These are phyloP conservation scores for Ranitomeya variabilis DNA, from an alignment of 2,113 vertebrate genomes.

Conservation along the genomic window DNA sequence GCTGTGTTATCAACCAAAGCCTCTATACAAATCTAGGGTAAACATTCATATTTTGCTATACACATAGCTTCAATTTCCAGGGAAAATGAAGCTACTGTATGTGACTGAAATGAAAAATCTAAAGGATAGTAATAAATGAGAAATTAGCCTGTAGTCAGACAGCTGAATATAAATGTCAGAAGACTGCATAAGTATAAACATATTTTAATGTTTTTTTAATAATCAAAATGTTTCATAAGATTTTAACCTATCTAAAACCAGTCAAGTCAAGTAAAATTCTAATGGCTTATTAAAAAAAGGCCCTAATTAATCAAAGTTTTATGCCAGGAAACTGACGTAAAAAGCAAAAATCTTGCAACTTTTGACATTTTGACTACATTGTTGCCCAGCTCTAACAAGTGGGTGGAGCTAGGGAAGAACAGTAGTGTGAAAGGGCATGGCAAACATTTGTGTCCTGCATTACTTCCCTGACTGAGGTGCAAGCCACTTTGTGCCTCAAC, in stretches of 20 bases:
- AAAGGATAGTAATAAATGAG: not conserved
- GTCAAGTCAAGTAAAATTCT: not conserved
- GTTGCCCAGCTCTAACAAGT: no score
- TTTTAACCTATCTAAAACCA: not conserved
- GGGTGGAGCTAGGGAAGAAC: no score
- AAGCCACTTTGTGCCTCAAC: no score
- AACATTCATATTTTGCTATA: not conserved
- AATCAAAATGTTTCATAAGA: not conserved
- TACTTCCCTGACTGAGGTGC: no score
- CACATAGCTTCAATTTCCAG: not conserved
- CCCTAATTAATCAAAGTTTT: no score
- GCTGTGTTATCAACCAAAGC: not conserved
- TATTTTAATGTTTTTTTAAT: not conserved
- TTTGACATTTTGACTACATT: no score
- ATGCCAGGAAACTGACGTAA: no score
- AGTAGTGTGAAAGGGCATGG: no score
- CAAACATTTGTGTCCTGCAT: no score
- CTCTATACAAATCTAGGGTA: not conserved
- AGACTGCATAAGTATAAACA: not conserved
- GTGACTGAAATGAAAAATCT: not conserved
- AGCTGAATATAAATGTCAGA: not conserved
- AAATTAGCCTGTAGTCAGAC: not conserved
- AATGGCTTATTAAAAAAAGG: no score
- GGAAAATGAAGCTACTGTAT: no score
- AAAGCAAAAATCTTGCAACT: no score